These are phyloP conservation scores for Orestias chungarensis DNA, from an alignment of 2,797 vertebrate genomes.

Conservation along the genomic window DNA sequence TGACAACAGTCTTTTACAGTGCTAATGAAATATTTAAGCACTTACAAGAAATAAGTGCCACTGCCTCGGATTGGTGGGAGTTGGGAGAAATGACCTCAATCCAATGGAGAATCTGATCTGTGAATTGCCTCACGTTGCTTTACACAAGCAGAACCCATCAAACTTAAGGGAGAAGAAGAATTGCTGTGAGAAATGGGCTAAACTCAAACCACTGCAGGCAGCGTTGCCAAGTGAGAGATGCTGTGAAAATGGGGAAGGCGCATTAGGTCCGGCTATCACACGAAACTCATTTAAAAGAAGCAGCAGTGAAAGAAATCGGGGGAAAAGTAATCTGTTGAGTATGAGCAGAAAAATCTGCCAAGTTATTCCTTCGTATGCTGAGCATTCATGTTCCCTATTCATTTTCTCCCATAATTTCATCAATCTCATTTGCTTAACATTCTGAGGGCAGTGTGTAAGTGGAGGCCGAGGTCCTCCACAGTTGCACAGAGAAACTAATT, in stretches of 20 bases:
- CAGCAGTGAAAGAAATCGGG: not conserved
- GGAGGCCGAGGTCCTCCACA: constrained; percentile 7
- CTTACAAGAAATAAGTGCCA: not conserved
- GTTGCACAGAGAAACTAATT: constrained; percentile 17
- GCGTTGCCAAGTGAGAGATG: not conserved
- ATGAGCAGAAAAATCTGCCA: not conserved
- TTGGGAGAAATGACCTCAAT: not conserved
- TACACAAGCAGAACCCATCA: not conserved
- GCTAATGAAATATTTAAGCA: not conserved
- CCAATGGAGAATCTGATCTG: not conserved
- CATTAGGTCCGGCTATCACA: too few relatives aligned
- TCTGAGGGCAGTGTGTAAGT: constrained; percentile 1
- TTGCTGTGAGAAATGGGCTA: not conserved
- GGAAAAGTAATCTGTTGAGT: not conserved
- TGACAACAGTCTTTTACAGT: not conserved
- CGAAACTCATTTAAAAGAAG: not conserved
- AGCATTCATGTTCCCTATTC: not conserved
- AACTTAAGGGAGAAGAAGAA: not conserved
- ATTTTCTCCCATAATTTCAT: constrained; percentile 15
- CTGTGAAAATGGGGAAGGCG: not conserved
- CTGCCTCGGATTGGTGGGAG: not conserved
- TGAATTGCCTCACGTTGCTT: not conserved
- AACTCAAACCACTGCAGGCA: not conserved
- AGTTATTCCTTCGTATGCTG: not conserved
- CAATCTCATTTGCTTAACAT: constrained; percentile 6